Evolutionary conservation across 2,888 invertebrate species (phyloP).

Genomic region (Pasiphila rectangulata): DNA sequence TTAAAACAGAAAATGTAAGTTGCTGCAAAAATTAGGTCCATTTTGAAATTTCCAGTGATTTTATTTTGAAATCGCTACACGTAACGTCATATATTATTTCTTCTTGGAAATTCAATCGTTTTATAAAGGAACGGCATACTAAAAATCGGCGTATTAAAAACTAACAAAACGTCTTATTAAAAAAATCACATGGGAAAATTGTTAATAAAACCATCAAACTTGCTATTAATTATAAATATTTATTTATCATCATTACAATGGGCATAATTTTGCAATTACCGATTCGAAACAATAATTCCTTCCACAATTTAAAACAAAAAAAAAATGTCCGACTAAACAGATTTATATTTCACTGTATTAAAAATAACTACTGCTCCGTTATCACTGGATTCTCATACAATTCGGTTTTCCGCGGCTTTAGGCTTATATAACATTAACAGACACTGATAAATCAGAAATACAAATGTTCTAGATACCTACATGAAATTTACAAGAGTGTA

Average conservation of each 20-base stretch:
- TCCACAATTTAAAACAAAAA: constrained; percentile 12
- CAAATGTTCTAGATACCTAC: too few relatives aligned
- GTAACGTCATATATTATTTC: too few relatives aligned
- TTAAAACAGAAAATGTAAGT: too few relatives aligned
- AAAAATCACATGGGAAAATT: background rate
- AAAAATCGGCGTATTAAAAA: too few relatives aligned
- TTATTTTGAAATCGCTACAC: too few relatives aligned
- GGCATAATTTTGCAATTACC: constrained; percentile 72
- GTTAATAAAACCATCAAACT: constrained; percentile 31
- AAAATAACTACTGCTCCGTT: constrained; percentile 45
- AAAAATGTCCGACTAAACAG: constrained; percentile 25
- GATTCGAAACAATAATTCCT: constrained; percentile 42
- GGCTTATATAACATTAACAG: constrained; percentile 1
- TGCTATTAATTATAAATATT: constrained; percentile 75
- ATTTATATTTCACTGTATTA: constrained; percentile 25
- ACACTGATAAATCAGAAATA: too few relatives aligned
- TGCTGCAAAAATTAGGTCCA: too few relatives aligned
- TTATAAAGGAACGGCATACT: too few relatives aligned
- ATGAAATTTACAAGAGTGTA: too few relatives aligned
- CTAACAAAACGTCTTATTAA: too few relatives aligned
- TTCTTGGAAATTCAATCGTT: too few relatives aligned
- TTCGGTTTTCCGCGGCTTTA: background rate
- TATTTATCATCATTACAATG: constrained; percentile 75
- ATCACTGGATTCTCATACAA: constrained; percentile 15
- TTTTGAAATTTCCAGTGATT: too few relatives aligned